A percentile compares a stretch with the other conserved stretches of the same genome.
Conservation (phyloP, 2,113 vertebrate species). For the Orientallactaga bullata region DNA sequence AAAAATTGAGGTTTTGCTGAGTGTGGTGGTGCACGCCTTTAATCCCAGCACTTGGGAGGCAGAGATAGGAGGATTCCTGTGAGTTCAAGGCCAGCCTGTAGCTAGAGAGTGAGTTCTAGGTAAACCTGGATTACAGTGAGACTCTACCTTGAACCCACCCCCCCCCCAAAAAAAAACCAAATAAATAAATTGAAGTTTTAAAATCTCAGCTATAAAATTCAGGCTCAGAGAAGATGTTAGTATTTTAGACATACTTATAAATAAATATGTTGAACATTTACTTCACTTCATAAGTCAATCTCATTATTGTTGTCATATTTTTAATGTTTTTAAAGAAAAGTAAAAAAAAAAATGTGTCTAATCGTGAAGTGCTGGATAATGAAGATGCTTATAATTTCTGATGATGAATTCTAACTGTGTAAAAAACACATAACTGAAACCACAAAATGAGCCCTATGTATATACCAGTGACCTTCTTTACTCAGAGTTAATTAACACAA, state of each 20-base stretch:
- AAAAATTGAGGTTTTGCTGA: neutral
- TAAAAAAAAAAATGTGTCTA: conserved; percentile 37
- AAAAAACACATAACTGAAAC: conserved; percentile 67
- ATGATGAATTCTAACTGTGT: conserved; percentile 64
- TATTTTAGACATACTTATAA: conserved; percentile 24
- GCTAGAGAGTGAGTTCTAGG: too few species aligned
- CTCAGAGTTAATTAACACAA: conserved; percentile 80
- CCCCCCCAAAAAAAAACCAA: too few species aligned
- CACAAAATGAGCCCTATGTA: conserved; percentile 64
- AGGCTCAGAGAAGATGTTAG: neutral
- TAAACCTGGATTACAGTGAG: too few species aligned
- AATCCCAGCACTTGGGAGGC: too few species aligned
- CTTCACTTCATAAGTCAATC: conserved; percentile 47
- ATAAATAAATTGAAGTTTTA: neutral
- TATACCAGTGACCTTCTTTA: conserved; percentile 76
- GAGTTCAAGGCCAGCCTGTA: too few species aligned
- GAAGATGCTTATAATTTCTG: conserved; percentile 43
- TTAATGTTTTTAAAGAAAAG: conserved; percentile 39
- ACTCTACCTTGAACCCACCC: too few species aligned
- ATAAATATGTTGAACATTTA: neutral
- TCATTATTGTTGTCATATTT: conserved; percentile 30
- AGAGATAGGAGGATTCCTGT: too few species aligned
- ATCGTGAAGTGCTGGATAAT: conserved; percentile 49
- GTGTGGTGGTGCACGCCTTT: too few species aligned
- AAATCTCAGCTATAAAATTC: conserved; percentile 23